Percentiles rank a stretch among this genome's conserved stretches.
Evolutionary conservation across 2,797 vertebrate genomes (phyloP).

Genomic region (Caiman crocodilus): DNA sequence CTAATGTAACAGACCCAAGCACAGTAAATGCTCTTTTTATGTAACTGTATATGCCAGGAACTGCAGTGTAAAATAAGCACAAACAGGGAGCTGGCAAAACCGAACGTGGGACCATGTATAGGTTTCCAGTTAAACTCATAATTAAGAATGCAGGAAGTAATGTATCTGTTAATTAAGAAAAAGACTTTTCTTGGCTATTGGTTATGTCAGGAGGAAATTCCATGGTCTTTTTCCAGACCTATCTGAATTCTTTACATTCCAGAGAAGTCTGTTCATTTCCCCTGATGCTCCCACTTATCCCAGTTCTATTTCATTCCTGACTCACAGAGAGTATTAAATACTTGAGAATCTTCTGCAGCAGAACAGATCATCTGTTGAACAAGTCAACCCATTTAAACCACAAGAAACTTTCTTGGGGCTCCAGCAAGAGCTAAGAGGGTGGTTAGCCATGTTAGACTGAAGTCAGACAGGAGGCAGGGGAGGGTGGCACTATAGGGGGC

Average conservation of each 20-base stretch:
- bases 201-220: background rate
- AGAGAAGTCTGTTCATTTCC: background rate
- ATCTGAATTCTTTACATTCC: background rate
- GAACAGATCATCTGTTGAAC: background rate
- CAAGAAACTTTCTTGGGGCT: background rate
- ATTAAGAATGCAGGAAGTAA: background rate
- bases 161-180: background rate
- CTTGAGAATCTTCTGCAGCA: background rate
- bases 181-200: background rate
- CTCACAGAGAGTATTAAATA: background rate
- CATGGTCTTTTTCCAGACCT: background rate
- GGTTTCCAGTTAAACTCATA: background rate
- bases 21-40: background rate
- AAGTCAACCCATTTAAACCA: background rate
- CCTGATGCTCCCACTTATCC: background rate
- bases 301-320: background rate
- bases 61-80: background rate
- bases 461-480: too few species aligned
- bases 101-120: background rate
- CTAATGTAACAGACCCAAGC: background rate
- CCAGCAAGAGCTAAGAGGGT: background rate
- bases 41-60: background rate
- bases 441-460: too few species aligned
- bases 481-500: too few species aligned
- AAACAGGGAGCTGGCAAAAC: background rate